phyloP scores from a whole-genome alignment of 1,140 invertebrate species.

The Leptinotarsa texana region DNA sequence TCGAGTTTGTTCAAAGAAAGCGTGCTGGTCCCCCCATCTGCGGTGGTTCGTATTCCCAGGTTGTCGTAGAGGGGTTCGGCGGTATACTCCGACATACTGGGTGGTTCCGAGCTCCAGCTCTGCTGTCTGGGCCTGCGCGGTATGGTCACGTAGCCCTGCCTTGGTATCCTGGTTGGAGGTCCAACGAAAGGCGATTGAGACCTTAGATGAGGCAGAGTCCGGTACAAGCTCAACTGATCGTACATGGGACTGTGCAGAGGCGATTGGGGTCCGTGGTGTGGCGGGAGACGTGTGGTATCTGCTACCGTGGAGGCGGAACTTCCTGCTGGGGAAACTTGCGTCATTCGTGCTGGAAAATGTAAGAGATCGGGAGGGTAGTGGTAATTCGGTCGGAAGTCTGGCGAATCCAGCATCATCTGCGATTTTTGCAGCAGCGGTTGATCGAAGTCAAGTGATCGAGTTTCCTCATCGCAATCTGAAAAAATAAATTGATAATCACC shows the following conservation, averaged over 20 bases:
- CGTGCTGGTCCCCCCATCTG: constrained; percentile 77
- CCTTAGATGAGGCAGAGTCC: constrained; percentile 72
- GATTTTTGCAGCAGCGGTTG: constrained; percentile 50
- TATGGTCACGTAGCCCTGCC: constrained; percentile 78
- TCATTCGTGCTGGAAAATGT: constrained; percentile 66
- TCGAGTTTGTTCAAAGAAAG: constrained; percentile 71
- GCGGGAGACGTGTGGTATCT: constrained; percentile 63
- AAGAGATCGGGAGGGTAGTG: constrained; percentile 82
- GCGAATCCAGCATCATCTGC: constrained; percentile 57
- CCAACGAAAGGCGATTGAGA: constrained; percentile 71
- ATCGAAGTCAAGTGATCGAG: constrained; percentile 63
- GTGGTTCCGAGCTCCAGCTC: constrained; percentile 68
- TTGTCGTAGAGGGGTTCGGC: constrained; percentile 83
- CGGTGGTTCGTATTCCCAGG: constrained; percentile 79
- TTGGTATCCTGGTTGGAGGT: constrained; percentile 61
- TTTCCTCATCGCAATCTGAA: constrained; percentile 62
- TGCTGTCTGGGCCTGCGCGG: constrained; percentile 80
- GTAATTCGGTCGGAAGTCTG: constrained; percentile 58
- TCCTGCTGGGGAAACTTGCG: constrained; percentile 70
- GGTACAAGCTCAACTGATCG: constrained; percentile 62
- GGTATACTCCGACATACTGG: constrained; percentile 49
- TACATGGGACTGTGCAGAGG: constrained; percentile 62
- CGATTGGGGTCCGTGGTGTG: constrained; percentile 58
- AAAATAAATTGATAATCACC: constrained; percentile 18
- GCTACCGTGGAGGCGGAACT: constrained; percentile 78